Percentiles rank a stretch among this genome's conserved stretches.
phyloP scores from a whole-genome alignment of 1,140 invertebrate genomes.

The Bombus breviceps region DNA sequence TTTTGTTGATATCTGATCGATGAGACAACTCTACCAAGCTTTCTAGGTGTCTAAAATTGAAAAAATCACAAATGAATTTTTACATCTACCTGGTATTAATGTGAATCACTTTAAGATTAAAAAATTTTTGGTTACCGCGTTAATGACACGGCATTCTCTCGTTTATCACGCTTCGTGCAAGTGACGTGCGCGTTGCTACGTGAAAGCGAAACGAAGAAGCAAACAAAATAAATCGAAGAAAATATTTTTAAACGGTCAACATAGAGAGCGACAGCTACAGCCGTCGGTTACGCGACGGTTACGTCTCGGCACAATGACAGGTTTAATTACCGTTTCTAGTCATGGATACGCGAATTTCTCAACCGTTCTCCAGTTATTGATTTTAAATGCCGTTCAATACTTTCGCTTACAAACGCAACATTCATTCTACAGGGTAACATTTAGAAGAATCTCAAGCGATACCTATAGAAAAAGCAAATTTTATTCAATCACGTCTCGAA shows the following conservation, averaged over 20 bases:
- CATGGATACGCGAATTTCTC: constrained; percentile 32
- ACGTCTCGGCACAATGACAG: constrained; percentile 58
- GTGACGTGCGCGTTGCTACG: constrained; percentile 45
- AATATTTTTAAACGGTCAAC: constrained; percentile 51
- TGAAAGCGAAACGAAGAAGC: constrained; percentile 37
- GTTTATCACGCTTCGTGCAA: constrained; percentile 36
- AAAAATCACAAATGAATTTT: neutral
- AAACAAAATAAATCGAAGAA: constrained; percentile 33
- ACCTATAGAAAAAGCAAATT: neutral
- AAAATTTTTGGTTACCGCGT: neutral
- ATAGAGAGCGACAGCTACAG: constrained; percentile 43
- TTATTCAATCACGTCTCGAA: neutral
- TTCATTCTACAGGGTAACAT: neutral
- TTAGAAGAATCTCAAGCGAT: neutral
- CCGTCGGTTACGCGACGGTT: constrained; percentile 29
- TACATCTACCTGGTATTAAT: neutral
- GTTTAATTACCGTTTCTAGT: constrained; percentile 57
- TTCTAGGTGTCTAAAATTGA: neutral
- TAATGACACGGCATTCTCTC: neutral
- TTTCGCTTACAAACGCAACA: neutral
- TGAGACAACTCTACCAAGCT: too few species aligned
- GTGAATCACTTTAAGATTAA: neutral
- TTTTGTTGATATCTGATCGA: neutral
- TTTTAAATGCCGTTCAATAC: constrained; percentile 29
- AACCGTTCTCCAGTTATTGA: constrained; percentile 31